These are phyloP conservation scores for Luscinia luscinia DNA, from an alignment of 2,797 vertebrate species.

Conservation along the genomic window DNA sequence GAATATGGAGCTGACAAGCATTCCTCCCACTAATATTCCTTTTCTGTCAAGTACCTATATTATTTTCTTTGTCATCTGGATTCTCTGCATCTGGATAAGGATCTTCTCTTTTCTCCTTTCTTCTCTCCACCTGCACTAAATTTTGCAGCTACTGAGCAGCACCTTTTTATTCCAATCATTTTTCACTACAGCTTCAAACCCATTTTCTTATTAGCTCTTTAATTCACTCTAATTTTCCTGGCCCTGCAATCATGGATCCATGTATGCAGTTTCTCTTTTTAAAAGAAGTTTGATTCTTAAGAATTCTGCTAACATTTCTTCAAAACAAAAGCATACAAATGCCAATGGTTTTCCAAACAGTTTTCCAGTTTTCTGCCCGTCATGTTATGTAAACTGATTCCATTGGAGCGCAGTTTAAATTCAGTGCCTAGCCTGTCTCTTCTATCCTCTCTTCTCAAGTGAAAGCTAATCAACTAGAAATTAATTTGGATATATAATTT, in stretches of 20 bases:
- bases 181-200: not conserved
- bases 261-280: not conserved
- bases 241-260: not conserved
- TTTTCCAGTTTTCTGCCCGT: not conserved
- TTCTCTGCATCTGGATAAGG: constrained; percentile 35
- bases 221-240: not conserved
- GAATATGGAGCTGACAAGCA: constrained; percentile 38
- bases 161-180: not conserved
- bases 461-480: not conserved
- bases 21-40: constrained; percentile 55
- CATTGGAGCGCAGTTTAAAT: not conserved
- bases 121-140: constrained; percentile 7
- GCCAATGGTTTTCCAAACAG: not conserved
- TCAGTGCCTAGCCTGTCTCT: not conserved
- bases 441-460: not conserved
- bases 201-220: not conserved
- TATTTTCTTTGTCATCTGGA: constrained; percentile 63
- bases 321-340: not conserved
- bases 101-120: constrained; percentile 32
- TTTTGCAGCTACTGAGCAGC: constrained; percentile 12
- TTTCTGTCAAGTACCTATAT: constrained; percentile 58
- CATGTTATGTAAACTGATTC: not conserved
- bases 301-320: not conserved
- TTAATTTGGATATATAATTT: not conserved
- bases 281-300: not conserved